Conservation (phyloP, 2,113 vertebrate species). For the Otolemur garnettii region DNA sequence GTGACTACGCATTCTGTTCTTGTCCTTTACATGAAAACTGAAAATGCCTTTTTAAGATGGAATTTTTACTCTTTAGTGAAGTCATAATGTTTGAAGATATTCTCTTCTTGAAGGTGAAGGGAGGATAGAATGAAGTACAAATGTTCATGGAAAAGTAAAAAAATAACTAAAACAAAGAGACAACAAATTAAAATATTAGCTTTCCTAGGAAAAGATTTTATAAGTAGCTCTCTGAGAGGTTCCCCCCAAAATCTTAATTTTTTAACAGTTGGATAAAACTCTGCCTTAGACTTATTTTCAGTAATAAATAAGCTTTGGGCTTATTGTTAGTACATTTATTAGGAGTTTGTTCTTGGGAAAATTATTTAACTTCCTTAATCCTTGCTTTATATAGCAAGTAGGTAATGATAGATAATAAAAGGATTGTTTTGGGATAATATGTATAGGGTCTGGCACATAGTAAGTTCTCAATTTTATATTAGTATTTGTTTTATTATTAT, state of each 20-base stretch:
- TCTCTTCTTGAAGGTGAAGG: slow-evolving; percentile 19
- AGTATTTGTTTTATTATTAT: slow-evolving; percentile 4
- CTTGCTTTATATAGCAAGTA: slow-evolving; percentile 33
- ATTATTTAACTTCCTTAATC: slow-evolving; percentile 20
- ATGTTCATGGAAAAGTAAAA: not conserved
- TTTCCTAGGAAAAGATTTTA: not conserved
- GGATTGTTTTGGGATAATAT: not conserved
- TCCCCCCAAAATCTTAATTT: not conserved
- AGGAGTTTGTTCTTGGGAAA: slow-evolving; percentile 13
- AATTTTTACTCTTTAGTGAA: slow-evolving; percentile 44
- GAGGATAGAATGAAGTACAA: not conserved
- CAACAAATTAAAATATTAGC: not conserved
- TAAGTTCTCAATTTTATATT: slow-evolving; percentile 2
- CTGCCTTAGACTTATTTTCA: not conserved
- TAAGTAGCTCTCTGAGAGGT: not conserved
- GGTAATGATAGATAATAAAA: not conserved
- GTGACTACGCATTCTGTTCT: slow-evolving; percentile 16
- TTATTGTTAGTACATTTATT: slow-evolving; percentile 47
- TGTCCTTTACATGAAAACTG: slow-evolving; percentile 22
- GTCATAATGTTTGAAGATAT: slow-evolving; percentile 18
- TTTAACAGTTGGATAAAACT: slow-evolving; percentile 27
- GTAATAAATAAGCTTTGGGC: not conserved
- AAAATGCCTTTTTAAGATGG: not conserved
- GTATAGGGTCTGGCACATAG: not conserved
- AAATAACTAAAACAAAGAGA: not conserved